phyloP scores from a whole-genome alignment of 2,888 invertebrate species.

The Parnassius smintheus region DNA sequence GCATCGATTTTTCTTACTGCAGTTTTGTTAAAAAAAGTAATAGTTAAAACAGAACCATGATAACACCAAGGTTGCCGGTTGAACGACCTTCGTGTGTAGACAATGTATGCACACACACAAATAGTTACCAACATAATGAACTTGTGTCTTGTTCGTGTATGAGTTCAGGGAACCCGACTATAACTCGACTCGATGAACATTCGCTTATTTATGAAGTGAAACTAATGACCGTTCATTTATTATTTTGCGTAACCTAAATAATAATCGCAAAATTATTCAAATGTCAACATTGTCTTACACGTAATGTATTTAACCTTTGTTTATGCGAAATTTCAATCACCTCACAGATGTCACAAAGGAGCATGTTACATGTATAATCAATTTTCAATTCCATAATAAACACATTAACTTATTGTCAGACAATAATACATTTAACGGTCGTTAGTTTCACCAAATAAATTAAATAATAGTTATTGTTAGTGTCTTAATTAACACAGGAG shows the following conservation, averaged over 20 bases:
- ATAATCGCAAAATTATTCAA: slow-evolving; percentile 29
- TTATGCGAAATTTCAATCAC: slow-evolving; percentile 9
- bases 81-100: slow-evolving; percentile 32
- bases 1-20: slow-evolving; percentile 19
- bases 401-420: slow-evolving; percentile 2
- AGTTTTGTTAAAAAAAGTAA: slow-evolving; percentile 11
- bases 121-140: slow-evolving; percentile 27
- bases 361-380: slow-evolving; percentile 27
- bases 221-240: slow-evolving; percentile 23
- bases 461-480: no score
- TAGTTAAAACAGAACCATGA: slow-evolving; percentile 24
- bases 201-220: slow-evolving; percentile 31
- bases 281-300: slow-evolving; percentile 26
- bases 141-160: slow-evolving; percentile 25
- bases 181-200: slow-evolving; percentile 30
- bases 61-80: slow-evolving; percentile 33
- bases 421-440: no score
- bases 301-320: slow-evolving; percentile 29
- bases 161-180: slow-evolving; percentile 30
- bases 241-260: slow-evolving; percentile 26
- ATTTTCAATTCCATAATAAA: slow-evolving; percentile 10
- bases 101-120: slow-evolving; percentile 33
- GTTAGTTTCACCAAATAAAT: no score
- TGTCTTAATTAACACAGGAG: no score
- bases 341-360: not conserved